Evolutionary conservation across 2,888 invertebrate species (phyloP).

Genomic region (Dyspetes luteomarginatus): DNA sequence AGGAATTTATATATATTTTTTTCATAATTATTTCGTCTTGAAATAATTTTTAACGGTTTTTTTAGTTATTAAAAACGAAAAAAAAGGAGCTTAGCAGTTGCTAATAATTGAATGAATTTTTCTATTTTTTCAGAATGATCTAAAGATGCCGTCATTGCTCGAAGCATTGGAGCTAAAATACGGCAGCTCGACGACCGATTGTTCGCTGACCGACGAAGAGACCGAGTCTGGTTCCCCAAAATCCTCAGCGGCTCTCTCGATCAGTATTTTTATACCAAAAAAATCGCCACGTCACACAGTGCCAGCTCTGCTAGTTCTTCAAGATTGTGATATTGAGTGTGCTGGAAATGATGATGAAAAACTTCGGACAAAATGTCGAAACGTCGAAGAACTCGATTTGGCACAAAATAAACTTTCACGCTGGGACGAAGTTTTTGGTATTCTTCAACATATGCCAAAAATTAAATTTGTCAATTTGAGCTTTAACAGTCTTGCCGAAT

Average conservation of each 20-base stretch:
- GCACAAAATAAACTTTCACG: conserved; percentile 95
- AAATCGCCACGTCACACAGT: conserved; percentile 91
- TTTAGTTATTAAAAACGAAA: not conserved
- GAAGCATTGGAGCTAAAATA: conserved; percentile 96
- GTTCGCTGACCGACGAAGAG: conserved; percentile 85
- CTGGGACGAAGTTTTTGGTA: conserved; percentile 95
- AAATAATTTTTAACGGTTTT: too few species aligned
- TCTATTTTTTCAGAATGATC: conserved; percentile 72
- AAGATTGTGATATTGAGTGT: conserved; percentile 95
- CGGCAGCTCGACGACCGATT: conserved; percentile 86
- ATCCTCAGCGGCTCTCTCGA: conserved; percentile 86
- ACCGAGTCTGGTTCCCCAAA: conserved; percentile 84
- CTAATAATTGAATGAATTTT: not conserved
- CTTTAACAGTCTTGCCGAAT: conserved; percentile 92
- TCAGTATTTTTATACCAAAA: conserved; percentile 94
- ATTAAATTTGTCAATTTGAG: conserved; percentile 96
- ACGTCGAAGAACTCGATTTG: conserved; percentile 96
- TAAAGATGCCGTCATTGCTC: conserved; percentile 92
- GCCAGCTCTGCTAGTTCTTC: conserved; percentile 93
- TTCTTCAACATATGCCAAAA: conserved; percentile 94
- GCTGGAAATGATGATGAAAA: conserved; percentile 92
- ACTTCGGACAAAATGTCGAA: conserved; percentile 92
- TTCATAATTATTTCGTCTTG: too few species aligned
- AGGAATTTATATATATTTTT: too few species aligned
- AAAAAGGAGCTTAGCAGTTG: not conserved